phyloP scores from a whole-genome alignment of 2,888 invertebrate genomes.

The Nephrotoma appendiculata region DNA sequence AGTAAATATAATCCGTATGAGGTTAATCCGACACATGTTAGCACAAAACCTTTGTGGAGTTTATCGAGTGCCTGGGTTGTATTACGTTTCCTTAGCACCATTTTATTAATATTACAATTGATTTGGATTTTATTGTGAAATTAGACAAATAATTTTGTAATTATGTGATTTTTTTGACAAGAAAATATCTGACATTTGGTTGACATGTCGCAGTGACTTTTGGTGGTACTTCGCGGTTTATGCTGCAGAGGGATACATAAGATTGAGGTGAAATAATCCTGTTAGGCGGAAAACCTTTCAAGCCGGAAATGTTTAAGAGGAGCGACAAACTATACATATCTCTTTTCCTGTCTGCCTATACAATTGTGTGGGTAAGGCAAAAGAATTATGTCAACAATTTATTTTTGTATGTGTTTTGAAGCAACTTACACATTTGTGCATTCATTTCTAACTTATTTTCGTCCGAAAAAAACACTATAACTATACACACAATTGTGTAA shows the following conservation, averaged over 20 bases:
- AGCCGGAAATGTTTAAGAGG: no score
- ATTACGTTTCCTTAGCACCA: neutral
- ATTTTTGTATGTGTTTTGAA: no score
- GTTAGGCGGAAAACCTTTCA: no score
- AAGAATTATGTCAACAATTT: no score
- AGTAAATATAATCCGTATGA: constrained; percentile 34
- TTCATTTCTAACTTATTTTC: no score
- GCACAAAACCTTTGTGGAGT: neutral
- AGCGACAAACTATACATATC: no score
- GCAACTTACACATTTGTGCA: no score
- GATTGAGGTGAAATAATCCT: neutral
- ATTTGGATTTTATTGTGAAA: neutral
- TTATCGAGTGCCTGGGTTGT: neutral
- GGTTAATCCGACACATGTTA: constrained; percentile 25
- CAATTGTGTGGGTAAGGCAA: no score
- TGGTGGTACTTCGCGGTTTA: neutral
- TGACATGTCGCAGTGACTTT: neutral
- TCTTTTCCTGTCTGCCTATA: no score
- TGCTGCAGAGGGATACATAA: neutral
- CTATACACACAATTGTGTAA: no score
- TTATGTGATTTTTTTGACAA: neutral
- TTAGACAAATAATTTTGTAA: neutral
- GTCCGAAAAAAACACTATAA: no score
- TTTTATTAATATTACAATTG: neutral
- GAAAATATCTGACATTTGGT: neutral